phyloP scores from a whole-genome alignment of 64 coral and sea anemone species.

The Pocillopora damicornis region DNA sequence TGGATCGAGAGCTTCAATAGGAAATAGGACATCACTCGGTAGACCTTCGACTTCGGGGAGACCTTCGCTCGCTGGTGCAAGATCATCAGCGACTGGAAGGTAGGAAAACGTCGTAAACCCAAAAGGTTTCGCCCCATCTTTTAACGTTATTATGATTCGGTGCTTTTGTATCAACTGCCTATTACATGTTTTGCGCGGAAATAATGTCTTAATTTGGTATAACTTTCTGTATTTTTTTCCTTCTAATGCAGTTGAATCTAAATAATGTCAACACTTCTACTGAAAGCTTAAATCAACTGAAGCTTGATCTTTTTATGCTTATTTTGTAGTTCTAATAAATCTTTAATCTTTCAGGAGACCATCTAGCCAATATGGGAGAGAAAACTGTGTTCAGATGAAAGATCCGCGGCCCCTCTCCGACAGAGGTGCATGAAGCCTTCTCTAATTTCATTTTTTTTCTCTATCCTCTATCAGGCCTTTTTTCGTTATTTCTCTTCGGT shows the following conservation, averaged over 20 bases:
- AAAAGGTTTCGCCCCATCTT: background rate
- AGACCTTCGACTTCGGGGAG: slow-evolving; percentile 36
- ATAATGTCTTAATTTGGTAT: too few relatives aligned
- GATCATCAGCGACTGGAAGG: slow-evolving; percentile 7
- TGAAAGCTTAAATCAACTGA: too few relatives aligned
- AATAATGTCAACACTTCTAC: too few relatives aligned
- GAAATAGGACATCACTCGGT: slow-evolving; percentile 35
- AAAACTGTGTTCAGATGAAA: slow-evolving; percentile 50
- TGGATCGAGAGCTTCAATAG: slow-evolving; percentile 31
- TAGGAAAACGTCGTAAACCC: background rate
- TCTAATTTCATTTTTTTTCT: too few relatives aligned
- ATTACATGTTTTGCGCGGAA: too few relatives aligned
- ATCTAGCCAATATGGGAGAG: slow-evolving; percentile 61
- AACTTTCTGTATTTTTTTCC: too few relatives aligned
- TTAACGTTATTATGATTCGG: background rate
- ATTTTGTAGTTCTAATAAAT: too few relatives aligned
- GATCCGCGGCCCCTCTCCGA: slow-evolving; percentile 54
- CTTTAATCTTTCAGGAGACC: slow-evolving; percentile 10
- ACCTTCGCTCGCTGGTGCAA: slow-evolving; percentile 15
- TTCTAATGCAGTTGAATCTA: too few relatives aligned
- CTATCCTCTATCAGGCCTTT: too few relatives aligned
- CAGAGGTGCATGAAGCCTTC: slow-evolving; percentile 4
- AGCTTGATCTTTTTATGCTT: too few relatives aligned
- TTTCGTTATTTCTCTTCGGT: too few relatives aligned
- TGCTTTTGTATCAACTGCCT: background rate